A percentile compares a stretch with the other conserved stretches of the same genome.
Evolutionary conservation across 2,797 vertebrate genomes (phyloP).

Genomic region (Strix occidentalis): DNA sequence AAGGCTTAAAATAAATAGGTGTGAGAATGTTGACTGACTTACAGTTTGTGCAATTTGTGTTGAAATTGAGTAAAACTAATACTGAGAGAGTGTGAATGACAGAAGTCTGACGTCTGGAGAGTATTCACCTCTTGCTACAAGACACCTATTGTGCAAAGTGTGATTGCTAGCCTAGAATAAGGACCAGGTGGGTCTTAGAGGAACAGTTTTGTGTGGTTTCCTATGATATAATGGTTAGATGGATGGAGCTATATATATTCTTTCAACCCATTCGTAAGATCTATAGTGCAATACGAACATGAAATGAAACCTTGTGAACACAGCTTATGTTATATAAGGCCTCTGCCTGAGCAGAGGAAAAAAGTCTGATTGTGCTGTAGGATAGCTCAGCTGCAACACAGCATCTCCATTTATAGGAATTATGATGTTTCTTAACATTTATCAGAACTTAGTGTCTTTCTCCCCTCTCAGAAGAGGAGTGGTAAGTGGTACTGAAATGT

Average conservation of each 20-base stretch:
- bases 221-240: rapidly evolving
- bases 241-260: not conserved
- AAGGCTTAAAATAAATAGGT: not conserved
- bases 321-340: not conserved
- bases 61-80: not conserved
- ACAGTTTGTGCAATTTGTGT: not conserved
- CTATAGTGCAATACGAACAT: not conserved
- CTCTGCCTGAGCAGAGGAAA: not conserved
- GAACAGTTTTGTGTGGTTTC: not conserved
- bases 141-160: not conserved
- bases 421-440: not conserved
- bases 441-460: not conserved
- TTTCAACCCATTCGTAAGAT: not conserved
- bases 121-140: not conserved
- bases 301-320: not conserved
- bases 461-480: not conserved
- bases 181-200: not conserved
- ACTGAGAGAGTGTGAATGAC: not conserved
- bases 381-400: not conserved
- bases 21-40: not conserved
- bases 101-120: not conserved
- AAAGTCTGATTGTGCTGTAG: not conserved
- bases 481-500: not conserved
- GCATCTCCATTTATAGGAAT: not conserved
- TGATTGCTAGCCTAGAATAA: not conserved